Evolutionary conservation across 53 echinoderm and acorn worm genomes (phyloP).

Genomic region (Hippasteria phrygiana): DNA sequence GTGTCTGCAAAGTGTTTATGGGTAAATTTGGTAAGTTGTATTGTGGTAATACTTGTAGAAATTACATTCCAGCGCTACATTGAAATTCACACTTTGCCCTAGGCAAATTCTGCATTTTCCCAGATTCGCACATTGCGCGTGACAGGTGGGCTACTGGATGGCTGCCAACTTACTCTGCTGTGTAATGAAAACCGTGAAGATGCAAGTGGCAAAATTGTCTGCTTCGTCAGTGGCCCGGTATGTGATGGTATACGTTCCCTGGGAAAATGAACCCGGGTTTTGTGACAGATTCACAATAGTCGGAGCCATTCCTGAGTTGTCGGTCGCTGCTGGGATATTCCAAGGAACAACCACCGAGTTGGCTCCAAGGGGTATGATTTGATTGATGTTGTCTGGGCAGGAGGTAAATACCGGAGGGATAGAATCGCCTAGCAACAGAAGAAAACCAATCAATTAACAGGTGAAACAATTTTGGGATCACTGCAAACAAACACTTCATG

Average conservation of each 20-base stretch:
- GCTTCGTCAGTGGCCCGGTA: slow-evolving; percentile 1
- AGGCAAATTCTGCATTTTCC: too few species aligned
- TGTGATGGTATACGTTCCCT: slow-evolving; percentile 17
- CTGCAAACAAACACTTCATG: not conserved
- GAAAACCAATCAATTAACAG: not conserved
- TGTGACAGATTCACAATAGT: not conserved
- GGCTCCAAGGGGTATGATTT: not conserved
- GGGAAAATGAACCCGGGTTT: not conserved
- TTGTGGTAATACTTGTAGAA: too few species aligned
- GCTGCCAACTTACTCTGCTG: slow-evolving; percentile 3
- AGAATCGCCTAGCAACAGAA: not conserved
- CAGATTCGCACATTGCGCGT: too few species aligned
- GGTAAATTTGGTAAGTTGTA: too few species aligned
- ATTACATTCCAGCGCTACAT: too few species aligned
- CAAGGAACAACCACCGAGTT: not conserved
- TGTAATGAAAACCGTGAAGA: not conserved
- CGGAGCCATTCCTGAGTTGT: slow-evolving; percentile 12
- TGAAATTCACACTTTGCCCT: too few species aligned
- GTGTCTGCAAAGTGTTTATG: too few species aligned
- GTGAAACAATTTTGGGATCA: too few species aligned
- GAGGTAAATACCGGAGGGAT: not conserved
- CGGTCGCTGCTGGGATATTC: not conserved
- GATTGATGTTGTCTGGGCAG: slow-evolving; percentile 7
- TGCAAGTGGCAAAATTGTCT: not conserved
- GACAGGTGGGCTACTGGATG: too few species aligned